Percentiles rank a stretch among this genome's conserved stretches.
These are phyloP conservation scores for Brachionus plicatilis DNA, from an alignment of 1,140 invertebrate genomes.

Conservation along the genomic window DNA sequence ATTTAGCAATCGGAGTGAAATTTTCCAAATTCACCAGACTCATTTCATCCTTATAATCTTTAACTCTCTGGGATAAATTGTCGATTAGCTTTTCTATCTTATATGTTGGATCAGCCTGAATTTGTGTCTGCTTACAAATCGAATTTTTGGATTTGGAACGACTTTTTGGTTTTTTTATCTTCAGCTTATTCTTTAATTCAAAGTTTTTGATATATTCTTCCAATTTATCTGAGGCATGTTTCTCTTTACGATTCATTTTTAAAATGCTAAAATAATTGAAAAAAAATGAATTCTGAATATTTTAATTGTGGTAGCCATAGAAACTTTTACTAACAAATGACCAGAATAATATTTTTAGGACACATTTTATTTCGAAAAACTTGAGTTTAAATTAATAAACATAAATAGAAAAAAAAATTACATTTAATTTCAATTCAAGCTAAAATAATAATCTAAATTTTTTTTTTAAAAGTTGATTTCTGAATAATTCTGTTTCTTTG, in stretches of 20 bases:
- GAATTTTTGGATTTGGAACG: not conserved
- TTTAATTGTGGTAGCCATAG: not conserved
- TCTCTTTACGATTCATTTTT: not conserved
- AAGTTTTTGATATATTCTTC: slow-evolving; percentile 22
- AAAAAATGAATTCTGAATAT: not conserved
- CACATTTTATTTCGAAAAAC: not conserved
- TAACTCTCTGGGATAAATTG: not conserved
- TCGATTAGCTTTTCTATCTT: slow-evolving; percentile 5
- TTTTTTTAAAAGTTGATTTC: not conserved
- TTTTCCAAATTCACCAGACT: not conserved
- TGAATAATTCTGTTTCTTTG: not conserved
- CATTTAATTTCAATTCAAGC: not conserved
- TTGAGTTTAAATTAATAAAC: not conserved
- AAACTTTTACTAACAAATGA: not conserved
- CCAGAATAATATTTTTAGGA: not conserved
- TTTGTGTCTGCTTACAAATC: not conserved
- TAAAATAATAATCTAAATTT: not conserved
- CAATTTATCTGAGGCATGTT: not conserved
- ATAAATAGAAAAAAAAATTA: not conserved
- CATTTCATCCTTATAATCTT: not conserved
- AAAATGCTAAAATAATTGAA: not conserved
- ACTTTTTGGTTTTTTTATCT: not conserved
- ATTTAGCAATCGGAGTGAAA: not conserved
- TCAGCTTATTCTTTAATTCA: not conserved
- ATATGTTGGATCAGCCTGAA: not conserved